These are phyloP conservation scores for Origma solitaria DNA, from an alignment of 2,113 vertebrate genomes.

Conservation along the genomic window DNA sequence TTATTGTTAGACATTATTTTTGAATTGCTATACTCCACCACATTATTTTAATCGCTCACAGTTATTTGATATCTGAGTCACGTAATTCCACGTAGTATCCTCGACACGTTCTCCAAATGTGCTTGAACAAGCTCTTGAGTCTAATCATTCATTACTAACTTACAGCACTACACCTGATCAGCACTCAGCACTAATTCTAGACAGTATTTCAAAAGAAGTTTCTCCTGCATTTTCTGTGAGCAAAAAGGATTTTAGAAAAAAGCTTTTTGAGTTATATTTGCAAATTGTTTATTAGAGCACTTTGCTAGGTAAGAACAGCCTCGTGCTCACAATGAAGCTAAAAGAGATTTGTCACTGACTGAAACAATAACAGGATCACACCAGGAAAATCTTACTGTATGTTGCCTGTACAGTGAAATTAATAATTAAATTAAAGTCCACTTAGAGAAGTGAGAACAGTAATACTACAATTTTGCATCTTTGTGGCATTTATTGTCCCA, in stretches of 20 bases:
- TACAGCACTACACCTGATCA: not conserved
- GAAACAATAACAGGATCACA: not conserved
- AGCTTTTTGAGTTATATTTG: not conserved
- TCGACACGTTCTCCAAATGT: not conserved
- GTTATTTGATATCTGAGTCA: constrained; percentile 53
- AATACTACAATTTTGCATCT: not conserved
- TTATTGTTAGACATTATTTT: constrained; percentile 24
- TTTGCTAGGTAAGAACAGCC: not conserved
- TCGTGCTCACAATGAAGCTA: not conserved
- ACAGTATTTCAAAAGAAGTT: not conserved
- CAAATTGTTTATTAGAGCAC: not conserved
- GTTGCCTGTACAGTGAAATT: not conserved
- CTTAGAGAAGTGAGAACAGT: not conserved
- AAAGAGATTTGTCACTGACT: not conserved
- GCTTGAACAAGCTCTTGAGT: not conserved
- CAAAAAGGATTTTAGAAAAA: not conserved
- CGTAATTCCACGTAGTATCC: not conserved
- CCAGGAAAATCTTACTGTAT: not conserved
- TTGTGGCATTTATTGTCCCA: not conserved
- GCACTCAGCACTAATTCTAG: not conserved
- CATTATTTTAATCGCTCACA: constrained; percentile 50
- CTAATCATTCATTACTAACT: constrained; percentile 6
- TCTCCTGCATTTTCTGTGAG: not conserved
- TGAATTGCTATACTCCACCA: constrained; percentile 29
- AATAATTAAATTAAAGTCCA: not conserved